Evolutionary conservation across 2,888 invertebrate genomes (phyloP).

Genomic region (Hydroisotoma schaefferi): DNA sequence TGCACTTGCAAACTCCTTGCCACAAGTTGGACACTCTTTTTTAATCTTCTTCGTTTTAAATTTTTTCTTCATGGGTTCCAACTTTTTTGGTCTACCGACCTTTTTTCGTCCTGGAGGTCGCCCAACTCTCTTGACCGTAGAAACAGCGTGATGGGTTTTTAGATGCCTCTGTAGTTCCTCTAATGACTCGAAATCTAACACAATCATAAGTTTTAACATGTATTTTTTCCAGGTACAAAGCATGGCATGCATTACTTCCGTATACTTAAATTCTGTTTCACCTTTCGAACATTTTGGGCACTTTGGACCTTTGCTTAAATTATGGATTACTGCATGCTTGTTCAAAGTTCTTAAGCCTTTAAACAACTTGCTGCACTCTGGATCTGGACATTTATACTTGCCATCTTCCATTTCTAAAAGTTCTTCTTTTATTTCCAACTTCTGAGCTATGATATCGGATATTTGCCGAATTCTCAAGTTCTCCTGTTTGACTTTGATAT

Average conservation of each 20-base stretch:
- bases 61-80: neutral
- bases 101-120: neutral
- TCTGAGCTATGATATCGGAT: neutral
- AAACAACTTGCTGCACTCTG: conserved; percentile 15
- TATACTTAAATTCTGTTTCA: too few species aligned
- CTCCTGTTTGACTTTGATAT: conserved; percentile 6
- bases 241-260: too few species aligned
- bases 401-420: neutral
- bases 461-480: neutral
- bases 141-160: neutral
- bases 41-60: neutral
- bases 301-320: conserved; percentile 4
- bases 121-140: neutral
- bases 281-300: conserved; percentile 18
- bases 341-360: conserved; percentile 19
- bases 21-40: conserved; percentile 15
- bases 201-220: neutral
- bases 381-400: conserved; percentile 14
- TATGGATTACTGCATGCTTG: conserved; percentile 16
- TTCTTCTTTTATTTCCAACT: conserved; percentile 4
- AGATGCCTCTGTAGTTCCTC: conserved; percentile 13
- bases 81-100: neutral
- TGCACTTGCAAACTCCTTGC: conserved; percentile 2
- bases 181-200: conserved; percentile 5
- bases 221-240: neutral